Evolutionary conservation across 2,797 vertebrate genomes (phyloP).

Genomic region (Sardinella longiceps): DNA sequence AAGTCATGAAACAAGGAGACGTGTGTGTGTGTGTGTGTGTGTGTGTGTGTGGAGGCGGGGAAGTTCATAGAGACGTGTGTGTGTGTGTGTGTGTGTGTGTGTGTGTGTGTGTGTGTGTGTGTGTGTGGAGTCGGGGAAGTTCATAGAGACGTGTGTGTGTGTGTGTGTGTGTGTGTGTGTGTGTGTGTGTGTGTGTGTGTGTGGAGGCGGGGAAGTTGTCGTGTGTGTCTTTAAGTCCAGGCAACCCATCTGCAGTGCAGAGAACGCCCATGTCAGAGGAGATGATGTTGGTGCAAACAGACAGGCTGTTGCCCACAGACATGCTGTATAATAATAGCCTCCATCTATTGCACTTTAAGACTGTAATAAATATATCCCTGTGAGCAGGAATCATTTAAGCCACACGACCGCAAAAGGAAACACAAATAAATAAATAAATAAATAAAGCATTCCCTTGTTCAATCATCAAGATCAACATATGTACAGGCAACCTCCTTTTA

Average conservation of each 20-base stretch:
- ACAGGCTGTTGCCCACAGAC: conserved; percentile 29
- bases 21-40: neutral
- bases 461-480: conserved; percentile 1
- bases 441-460: neutral
- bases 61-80: neutral
- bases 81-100: neutral
- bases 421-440: neutral
- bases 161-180: neutral
- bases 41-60: neutral
- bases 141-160: neutral
- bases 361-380: conserved; percentile 43
- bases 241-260: neutral
- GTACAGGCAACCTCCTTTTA: conserved; percentile 31
- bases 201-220: no score
- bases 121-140: neutral
- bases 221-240: neutral
- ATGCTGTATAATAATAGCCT: conserved; percentile 15
- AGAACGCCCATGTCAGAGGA: neutral
- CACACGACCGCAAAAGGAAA: neutral
- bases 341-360: conserved; percentile 33
- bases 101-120: neutral
- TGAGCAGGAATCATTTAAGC: conserved; percentile 22
- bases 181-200: neutral
- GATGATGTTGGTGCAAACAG: conserved; percentile 22
- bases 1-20: neutral